Evolutionary conservation across 2,888 invertebrate genomes (phyloP).

Genomic region (Ichneumoninae sp.): DNA sequence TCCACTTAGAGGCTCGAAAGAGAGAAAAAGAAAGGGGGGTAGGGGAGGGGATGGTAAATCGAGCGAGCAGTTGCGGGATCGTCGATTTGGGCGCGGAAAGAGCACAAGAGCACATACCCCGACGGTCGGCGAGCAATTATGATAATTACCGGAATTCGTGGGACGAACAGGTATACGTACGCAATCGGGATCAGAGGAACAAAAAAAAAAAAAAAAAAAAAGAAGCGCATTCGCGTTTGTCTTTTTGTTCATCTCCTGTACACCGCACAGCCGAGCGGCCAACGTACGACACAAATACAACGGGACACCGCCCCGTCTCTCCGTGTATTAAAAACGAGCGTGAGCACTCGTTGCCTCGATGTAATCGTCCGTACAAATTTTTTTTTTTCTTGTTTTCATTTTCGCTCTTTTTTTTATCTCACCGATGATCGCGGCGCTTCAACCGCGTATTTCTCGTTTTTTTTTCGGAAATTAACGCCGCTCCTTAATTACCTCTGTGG

Average conservation of each 20-base stretch:
- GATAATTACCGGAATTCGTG: constrained; percentile 82
- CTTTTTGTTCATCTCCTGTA: constrained; percentile 59
- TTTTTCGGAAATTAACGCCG: constrained; percentile 69
- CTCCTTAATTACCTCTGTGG: constrained; percentile 73
- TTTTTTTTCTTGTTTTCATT: constrained; percentile 13
- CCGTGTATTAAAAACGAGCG: constrained; percentile 47
- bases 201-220: constrained; percentile 65
- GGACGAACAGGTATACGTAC: constrained; percentile 71
- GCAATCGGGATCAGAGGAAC: constrained; percentile 71
- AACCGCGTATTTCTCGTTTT: constrained; percentile 48
- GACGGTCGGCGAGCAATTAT: constrained; percentile 77
- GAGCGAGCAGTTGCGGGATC: constrained; percentile 58
- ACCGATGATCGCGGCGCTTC: constrained; percentile 53
- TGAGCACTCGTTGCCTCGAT: constrained; percentile 61
- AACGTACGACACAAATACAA: constrained; percentile 49
- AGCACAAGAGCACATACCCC: not conserved
- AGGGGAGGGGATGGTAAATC: constrained; percentile 23
- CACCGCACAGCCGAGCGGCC: constrained; percentile 23
- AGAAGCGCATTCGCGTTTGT: constrained; percentile 63
- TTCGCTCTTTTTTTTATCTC: constrained; percentile 40
- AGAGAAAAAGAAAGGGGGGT: not conserved
- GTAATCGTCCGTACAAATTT: constrained; percentile 64
- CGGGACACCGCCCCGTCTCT: constrained; percentile 39
- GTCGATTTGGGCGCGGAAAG: constrained; percentile 77
- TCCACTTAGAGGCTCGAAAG: constrained; percentile 5